phyloP scores from a whole-genome alignment of 1,140 invertebrate genomes.

The Amyelois transitella region DNA sequence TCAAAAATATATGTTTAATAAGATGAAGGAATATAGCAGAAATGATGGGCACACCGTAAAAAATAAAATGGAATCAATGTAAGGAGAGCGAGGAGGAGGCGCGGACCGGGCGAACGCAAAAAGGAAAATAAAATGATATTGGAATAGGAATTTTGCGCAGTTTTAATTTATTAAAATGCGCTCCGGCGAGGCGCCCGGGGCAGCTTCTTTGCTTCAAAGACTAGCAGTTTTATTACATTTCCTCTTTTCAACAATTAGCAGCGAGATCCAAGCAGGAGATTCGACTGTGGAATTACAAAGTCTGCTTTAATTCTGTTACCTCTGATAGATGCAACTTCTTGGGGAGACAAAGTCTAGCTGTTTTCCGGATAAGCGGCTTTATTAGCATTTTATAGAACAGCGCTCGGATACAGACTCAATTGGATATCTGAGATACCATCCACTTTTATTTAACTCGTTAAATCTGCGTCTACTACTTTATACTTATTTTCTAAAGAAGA shows the following conservation, averaged over 20 bases:
- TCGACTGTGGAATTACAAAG: conserved; percentile 49
- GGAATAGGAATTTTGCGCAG: conserved; percentile 67
- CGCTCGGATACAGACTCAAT: conserved; percentile 33
- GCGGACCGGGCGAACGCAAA: conserved; percentile 33
- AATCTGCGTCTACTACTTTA: neutral
- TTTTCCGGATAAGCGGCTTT: conserved; percentile 50
- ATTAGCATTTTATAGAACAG: conserved; percentile 37
- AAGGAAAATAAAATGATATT: conserved; percentile 61
- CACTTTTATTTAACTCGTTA: conserved; percentile 2
- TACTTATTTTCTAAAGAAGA: neutral
- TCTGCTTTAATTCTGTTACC: conserved; percentile 59
- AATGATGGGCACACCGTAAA: conserved; percentile 40
- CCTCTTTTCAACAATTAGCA: conserved; percentile 66
- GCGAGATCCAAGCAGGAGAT: conserved; percentile 46
- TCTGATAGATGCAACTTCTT: conserved; percentile 49
- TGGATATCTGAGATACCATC: conserved; percentile 34
- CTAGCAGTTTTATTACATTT: conserved; percentile 68
- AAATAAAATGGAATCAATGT: conserved; percentile 55
- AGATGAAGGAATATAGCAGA: conserved; percentile 27
- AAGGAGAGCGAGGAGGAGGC: conserved; percentile 34
- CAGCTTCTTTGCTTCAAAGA: conserved; percentile 66
- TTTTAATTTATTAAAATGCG: conserved; percentile 73
- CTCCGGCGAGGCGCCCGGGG: conserved; percentile 45
- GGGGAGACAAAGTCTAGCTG: conserved; percentile 39
- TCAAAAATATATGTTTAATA: conserved; percentile 33